These are phyloP conservation scores for Epinotia brunnichana DNA, from an alignment of 2,888 invertebrate genomes.

Conservation along the genomic window DNA sequence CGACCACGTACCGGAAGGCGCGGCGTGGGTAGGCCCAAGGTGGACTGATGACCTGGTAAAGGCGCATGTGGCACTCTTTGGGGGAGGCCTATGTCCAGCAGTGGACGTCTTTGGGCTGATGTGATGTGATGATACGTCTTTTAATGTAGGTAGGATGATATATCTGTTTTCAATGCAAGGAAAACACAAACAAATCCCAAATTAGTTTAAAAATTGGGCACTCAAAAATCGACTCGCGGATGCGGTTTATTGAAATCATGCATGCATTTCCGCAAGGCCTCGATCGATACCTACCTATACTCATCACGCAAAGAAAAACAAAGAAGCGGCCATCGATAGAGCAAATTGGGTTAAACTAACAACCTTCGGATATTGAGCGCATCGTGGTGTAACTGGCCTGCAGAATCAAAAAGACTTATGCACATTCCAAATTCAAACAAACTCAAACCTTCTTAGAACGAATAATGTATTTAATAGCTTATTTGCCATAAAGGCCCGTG, in stretches of 20 bases:
- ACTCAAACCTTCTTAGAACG: neutral
- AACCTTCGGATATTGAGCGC: conserved; percentile 42
- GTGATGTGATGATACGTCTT: no score
- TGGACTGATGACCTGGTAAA: no score
- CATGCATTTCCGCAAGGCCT: conserved; percentile 60
- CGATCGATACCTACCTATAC: no score
- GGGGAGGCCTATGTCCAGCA: no score
- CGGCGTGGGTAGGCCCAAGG: no score
- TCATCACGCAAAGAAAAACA: conserved; percentile 47
- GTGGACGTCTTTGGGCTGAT: no score
- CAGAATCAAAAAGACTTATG: conserved; percentile 10
- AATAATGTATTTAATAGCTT: neutral
- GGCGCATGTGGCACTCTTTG: no score
- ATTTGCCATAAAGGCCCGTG: neutral
- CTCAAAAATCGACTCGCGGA: neutral
- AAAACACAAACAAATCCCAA: no score
- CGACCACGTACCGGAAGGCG: no score
- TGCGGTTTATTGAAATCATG: conserved; percentile 3
- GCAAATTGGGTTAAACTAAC: conserved; percentile 42
- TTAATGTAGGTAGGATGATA: no score
- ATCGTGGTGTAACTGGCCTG: conserved; percentile 27
- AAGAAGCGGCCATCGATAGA: conserved; percentile 30
- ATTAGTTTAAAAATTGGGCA: neutral
- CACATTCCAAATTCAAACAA: neutral
- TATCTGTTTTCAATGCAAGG: no score